These are phyloP conservation scores for Mizuhopecten yessoensis DNA, from an alignment of 1,140 invertebrate genomes.

Conservation along the genomic window DNA sequence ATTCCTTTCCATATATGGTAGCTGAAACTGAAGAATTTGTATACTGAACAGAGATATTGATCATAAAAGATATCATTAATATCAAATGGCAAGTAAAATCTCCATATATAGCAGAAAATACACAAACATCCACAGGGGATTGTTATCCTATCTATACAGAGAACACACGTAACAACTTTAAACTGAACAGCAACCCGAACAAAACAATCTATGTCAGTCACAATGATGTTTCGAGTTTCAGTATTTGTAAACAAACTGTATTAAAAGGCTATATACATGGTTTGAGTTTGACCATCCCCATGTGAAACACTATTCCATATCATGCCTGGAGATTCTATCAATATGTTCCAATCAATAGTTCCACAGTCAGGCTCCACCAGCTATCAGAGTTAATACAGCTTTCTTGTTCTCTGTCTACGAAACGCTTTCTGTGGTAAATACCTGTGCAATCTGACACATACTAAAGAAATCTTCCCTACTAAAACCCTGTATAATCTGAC, in stretches of 20 bases:
- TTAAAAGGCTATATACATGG: not conserved
- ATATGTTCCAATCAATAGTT: conserved; percentile 8
- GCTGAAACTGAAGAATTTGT: not conserved
- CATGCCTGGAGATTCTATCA: not conserved
- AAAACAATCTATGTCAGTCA: not conserved
- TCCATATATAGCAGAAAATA: not conserved
- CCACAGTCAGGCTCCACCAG: too few relatives aligned
- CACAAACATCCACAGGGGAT: not conserved
- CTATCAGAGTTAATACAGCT: too few relatives aligned
- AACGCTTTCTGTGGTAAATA: too few relatives aligned
- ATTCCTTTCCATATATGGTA: not conserved
- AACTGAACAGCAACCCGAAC: not conserved
- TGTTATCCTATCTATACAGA: not conserved
- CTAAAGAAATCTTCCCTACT: too few relatives aligned
- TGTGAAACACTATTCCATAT: not conserved
- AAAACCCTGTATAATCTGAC: too few relatives aligned
- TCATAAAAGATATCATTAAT: not conserved
- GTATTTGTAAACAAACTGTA: not conserved
- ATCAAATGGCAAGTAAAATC: not conserved
- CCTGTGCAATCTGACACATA: too few relatives aligned
- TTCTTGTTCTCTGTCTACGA: too few relatives aligned
- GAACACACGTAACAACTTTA: not conserved
- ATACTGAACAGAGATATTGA: not conserved
- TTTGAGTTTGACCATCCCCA: not conserved
- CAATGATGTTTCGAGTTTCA: not conserved